Conservation (phyloP, 2,797 vertebrate genomes). For the Oreochromis grahami region DNA sequence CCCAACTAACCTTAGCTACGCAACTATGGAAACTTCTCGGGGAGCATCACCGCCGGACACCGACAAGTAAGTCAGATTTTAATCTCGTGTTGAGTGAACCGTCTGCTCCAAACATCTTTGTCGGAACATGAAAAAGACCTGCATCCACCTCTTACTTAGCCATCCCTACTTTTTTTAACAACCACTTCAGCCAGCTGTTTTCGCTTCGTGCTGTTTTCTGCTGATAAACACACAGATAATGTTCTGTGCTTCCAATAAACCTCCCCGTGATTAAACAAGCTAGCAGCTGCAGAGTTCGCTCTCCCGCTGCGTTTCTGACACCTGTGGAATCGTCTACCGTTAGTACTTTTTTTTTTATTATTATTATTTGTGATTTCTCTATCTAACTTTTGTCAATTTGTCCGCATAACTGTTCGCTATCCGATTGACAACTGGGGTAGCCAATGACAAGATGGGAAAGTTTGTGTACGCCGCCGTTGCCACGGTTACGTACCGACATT, state of each 20-base stretch:
- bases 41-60: slow-evolving; percentile 26
- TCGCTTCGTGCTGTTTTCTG: neutral
- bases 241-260: neutral
- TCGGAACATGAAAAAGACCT: neutral
- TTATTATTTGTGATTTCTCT: slow-evolving; percentile 68
- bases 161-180: slow-evolving; percentile 26
- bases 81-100: neutral
- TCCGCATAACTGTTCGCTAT: slow-evolving; percentile 31
- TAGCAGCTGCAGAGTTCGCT: fast-evolving
- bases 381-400: slow-evolving; percentile 65
- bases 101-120: neutral
- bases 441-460: slow-evolving; percentile 59
- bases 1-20: slow-evolving; percentile 56
- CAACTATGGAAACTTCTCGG: slow-evolving; percentile 56
- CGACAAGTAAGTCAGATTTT: slow-evolving; percentile 46
- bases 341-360: slow-evolving; percentile 47
- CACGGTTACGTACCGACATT: slow-evolving; percentile 66
- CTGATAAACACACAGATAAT: neutral
- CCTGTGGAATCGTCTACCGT: slow-evolving; percentile 49
- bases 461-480: slow-evolving; percentile 63
- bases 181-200: slow-evolving; percentile 58
- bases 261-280: neutral
- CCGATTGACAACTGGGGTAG: slow-evolving; percentile 56
- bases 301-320: slow-evolving; percentile 38
- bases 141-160: slow-evolving; percentile 44